Conservation (phyloP, 2,113 vertebrate species). For the Prunella fulvescens region DNA sequence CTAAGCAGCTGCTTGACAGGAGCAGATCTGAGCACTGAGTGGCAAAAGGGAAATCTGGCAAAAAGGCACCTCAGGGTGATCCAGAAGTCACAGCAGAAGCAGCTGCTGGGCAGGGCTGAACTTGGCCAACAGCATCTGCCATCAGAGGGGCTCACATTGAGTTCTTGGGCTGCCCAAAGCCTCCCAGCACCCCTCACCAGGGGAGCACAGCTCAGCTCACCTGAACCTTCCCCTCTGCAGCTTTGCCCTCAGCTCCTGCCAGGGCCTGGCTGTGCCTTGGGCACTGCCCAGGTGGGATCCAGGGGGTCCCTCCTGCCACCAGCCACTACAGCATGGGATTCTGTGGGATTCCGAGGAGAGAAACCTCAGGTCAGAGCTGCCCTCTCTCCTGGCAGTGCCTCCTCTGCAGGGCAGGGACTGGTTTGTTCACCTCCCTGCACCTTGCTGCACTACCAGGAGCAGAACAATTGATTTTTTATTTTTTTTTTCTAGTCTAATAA, state of each 20-base stretch:
- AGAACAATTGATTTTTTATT: not conserved
- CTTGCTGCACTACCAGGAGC: not conserved
- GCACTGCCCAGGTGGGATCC: accelerated
- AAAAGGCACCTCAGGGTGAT: not conserved
- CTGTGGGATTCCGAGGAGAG: not conserved
- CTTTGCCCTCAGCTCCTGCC: not conserved
- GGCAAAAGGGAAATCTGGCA: not conserved
- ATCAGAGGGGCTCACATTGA: accelerated
- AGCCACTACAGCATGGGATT: accelerated
- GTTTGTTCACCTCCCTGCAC: not conserved
- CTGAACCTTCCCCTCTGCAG: not conserved
- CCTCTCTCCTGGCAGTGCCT: not conserved
- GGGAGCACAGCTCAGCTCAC: not conserved
- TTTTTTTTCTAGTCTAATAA: not conserved
- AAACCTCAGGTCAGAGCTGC: not conserved
- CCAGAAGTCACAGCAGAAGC: not conserved
- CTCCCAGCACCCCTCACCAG: not conserved
- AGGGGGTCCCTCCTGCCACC: not conserved
- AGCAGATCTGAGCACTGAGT: accelerated
- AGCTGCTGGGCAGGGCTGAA: not conserved
- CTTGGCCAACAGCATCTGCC: accelerated
- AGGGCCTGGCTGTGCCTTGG: not conserved
- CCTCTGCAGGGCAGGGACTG: not conserved
- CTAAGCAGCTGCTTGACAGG: not conserved
- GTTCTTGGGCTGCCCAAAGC: not conserved